Evolutionary conservation across 2,888 invertebrate species (phyloP), one percentile per base, ranked within the genome.

Genomic region (Cryptosula pallasiana): DNA sequence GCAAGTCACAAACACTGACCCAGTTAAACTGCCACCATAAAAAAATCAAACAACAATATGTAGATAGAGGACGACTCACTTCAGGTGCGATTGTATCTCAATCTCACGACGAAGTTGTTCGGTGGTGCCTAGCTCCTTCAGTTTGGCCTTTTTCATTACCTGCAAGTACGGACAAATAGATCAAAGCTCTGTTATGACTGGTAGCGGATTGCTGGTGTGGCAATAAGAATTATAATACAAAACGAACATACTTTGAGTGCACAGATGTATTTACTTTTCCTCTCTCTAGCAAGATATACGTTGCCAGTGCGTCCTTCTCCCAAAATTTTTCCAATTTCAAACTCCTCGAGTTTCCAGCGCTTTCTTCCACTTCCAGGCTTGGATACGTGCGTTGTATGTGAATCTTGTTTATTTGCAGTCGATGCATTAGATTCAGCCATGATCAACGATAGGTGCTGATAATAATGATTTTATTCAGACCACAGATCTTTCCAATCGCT

Each of bases 221-320:
- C 45, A 45, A 45, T 45, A 45, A 5, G 45, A 45, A 20, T 45
- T 5, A 45, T 13, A 13, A 45, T 5, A 20, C 20, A 5, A 45
- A 45, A 20, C 25, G 27, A 29, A 13, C 72, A 72, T 76, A 87
- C 86, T 80, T 87, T 87, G 34, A 87, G 75, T 1, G 88, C 88
- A 58, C 88, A 84, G 70, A 87, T 83, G 76, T 88, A 91, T 63
- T 92, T 89, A n/a, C 93, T 93, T 75, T 89, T 89, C 80, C 92
- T 95, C 81, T 97, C 96, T 74, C 96, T 89, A 0, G 96, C 96
- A 78, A 98, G 87, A 84, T 95, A 98, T 0, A 98, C 98, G 86
- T 93, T 94, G 1, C 97, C 98, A 86, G 97, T 98, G 87, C 95
- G 96, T 76, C 98, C 98, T 86, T 93, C 92, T 0, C 98, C 98